Evolutionary conservation across 2,797 vertebrate genomes (phyloP), one percentile per base, ranked within the genome.

Genomic region (Triplophysa bombifrons): DNA sequence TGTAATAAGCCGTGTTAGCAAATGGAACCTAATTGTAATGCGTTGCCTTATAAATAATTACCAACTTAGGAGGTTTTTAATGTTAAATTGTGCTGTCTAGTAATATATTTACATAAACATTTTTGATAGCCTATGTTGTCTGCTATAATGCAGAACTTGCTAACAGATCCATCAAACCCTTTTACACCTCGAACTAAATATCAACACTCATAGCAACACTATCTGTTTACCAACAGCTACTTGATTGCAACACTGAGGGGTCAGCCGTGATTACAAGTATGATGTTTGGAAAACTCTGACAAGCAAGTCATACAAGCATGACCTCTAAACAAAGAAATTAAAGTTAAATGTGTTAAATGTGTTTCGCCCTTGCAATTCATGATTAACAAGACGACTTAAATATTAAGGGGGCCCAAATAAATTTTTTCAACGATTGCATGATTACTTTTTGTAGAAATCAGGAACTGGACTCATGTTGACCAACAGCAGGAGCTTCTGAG

Each of bases 401-500:
- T 34, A 6, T 6, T 34, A 34, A 34, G 30, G 30, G 30, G 30
- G 30, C 30, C 6, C 30, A 34, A 34, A 34, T 0, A 38, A 4
- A 30, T 1, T 38, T 38, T 38, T 38, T 8, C 34, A 5, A 38
- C 34, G 1, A 38, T 38, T 38, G 6, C 34, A 38, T 38, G 34
- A 38, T 38, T 38, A 38, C 34, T 38, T 38, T 34, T 38, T 6
- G 34, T 7, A 38, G 34, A 38, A 38, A 6, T 38, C 34, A 38
- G 34, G 6, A 38, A 38, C 34, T 38, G 34, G 7, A 38, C 6
- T 38, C 34, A 38, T 38, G 6, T 38, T 38, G 34, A 38, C 34
- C 80, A 72, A 77, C 73, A 85, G 81, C 64, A 65, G 63, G 72
- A 85, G 86, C 72, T 89, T 90, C 87, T 89, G 89, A 91, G 87